phyloP scores from a whole-genome alignment of 2,113 vertebrate species.

The Stigmatopora nigra region DNA sequence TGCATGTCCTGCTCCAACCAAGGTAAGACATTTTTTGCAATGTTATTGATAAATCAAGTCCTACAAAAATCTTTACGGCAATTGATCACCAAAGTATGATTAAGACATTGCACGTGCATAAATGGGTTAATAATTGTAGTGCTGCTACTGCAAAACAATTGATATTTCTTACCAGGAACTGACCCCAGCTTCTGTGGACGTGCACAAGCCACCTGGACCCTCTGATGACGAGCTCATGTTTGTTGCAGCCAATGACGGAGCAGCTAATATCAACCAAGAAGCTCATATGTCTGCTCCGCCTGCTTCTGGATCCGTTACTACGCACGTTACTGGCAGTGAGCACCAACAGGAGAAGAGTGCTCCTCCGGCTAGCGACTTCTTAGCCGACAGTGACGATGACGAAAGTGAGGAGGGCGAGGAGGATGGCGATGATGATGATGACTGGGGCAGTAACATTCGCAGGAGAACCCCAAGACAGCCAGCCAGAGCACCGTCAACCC shows the following conservation, averaged over 20 bases:
- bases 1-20: conserved; percentile 49
- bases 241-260: conserved; percentile 37
- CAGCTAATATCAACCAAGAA: conserved; percentile 51
- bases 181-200: conserved; percentile 47
- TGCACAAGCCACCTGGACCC: conserved; percentile 53
- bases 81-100: not conserved
- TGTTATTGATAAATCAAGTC: not conserved
- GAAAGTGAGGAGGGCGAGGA: conserved; percentile 65
- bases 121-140: not conserved
- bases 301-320: conserved; percentile 50
- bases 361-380: conserved; percentile 48
- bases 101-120: not conserved
- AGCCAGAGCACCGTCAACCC: conserved; percentile 44
- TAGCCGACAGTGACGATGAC: conserved; percentile 67
- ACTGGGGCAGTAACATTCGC: conserved; percentile 55
- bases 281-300: conserved; percentile 51
- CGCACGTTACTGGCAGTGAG: conserved; percentile 41
- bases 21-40: conserved; percentile 46
- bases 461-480: conserved; percentile 54
- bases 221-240: conserved; percentile 50
- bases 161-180: conserved; percentile 52
- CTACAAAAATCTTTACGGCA: not conserved
- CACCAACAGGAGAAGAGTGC: conserved; percentile 47
- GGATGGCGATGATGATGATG: conserved; percentile 64
- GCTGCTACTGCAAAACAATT: conserved; percentile 8